phyloP scores from a whole-genome alignment of 2,888 invertebrate genomes.

The Drosophila maculinotata region DNA sequence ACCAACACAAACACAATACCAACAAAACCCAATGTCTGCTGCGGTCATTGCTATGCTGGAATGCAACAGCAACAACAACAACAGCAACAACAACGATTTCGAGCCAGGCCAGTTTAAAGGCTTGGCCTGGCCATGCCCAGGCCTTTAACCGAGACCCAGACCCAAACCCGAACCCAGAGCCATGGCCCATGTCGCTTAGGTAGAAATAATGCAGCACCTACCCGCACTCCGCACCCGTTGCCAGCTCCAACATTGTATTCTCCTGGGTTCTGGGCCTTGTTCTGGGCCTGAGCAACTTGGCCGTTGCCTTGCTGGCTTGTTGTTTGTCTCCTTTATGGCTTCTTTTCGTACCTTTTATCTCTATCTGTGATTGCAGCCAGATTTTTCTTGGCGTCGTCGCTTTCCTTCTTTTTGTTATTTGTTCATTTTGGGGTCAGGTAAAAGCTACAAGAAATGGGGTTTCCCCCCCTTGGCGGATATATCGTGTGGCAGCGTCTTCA shows the following conservation, averaged over 20 bases:
- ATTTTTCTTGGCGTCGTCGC: slow-evolving; percentile 56
- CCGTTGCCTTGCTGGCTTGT: slow-evolving; percentile 54
- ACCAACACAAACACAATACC: slow-evolving; percentile 63
- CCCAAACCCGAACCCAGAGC: slow-evolving; percentile 18
- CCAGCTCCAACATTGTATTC: slow-evolving; percentile 35
- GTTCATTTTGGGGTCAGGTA: slow-evolving; percentile 67
- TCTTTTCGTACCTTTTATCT: slow-evolving; percentile 79
- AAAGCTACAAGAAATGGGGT: slow-evolving; percentile 42
- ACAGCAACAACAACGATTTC: slow-evolving; percentile 10
- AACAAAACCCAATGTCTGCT: slow-evolving; percentile 60
- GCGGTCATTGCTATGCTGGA: slow-evolving; percentile 79
- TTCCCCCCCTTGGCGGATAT: slow-evolving; percentile 59
- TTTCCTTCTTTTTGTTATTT: slow-evolving; percentile 11
- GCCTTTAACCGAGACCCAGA: slow-evolving; percentile 32
- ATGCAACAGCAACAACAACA: slow-evolving; percentile 59
- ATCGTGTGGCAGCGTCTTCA: slow-evolving; percentile 59
- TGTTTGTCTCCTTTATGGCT: slow-evolving; percentile 81
- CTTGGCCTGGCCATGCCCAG: slow-evolving; percentile 59
- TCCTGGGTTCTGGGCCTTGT: slow-evolving; percentile 24
- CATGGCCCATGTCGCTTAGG: slow-evolving; percentile 53
- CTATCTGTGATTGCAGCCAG: slow-evolving; percentile 73
- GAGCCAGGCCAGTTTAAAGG: slow-evolving; percentile 69
- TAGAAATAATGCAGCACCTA: slow-evolving; percentile 52
- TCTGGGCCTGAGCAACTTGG: slow-evolving; percentile 10
- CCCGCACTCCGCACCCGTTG: slow-evolving; percentile 7